These are phyloP conservation scores for Neocloeon triangulifer DNA, from an alignment of 1,140 invertebrate species.

Conservation along the genomic window DNA sequence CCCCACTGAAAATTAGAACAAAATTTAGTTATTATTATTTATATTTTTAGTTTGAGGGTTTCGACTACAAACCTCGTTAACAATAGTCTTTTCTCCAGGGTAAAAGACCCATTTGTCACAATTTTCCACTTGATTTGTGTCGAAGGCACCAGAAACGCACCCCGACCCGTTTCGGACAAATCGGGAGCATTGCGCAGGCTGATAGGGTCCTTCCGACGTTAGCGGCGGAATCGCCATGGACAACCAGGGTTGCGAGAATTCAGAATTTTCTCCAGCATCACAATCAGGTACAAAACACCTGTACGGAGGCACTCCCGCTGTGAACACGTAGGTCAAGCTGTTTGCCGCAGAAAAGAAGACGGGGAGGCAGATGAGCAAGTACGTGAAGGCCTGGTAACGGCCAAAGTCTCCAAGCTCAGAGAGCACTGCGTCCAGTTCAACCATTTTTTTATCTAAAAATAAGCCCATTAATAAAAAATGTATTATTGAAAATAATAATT, in stretches of 20 bases:
- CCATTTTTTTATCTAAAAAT: no score
- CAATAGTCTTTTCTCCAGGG: slow-evolving; percentile 23
- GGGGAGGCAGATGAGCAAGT: slow-evolving; percentile 28
- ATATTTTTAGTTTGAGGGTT: no score
- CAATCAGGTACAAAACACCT: slow-evolving; percentile 27
- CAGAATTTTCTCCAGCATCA: slow-evolving; percentile 14
- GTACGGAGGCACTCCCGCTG: slow-evolving; percentile 26
- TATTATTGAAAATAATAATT: no score
- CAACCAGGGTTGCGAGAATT: slow-evolving; percentile 20
- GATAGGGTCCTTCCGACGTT: slow-evolving; percentile 8
- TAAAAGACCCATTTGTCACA: slow-evolving; percentile 26
- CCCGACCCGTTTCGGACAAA: slow-evolving; percentile 4
- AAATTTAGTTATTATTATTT: slow-evolving; percentile 1
- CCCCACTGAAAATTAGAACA: slow-evolving; percentile 20
- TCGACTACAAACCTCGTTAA: slow-evolving; percentile 19
- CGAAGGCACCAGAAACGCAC: slow-evolving; percentile 13
- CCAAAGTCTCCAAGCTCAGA: slow-evolving; percentile 31
- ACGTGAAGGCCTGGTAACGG: slow-evolving; percentile 26
- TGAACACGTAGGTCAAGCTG: slow-evolving; percentile 33
- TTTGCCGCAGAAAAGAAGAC: slow-evolving; percentile 30
- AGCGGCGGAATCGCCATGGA: slow-evolving; percentile 19
- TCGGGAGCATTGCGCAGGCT: slow-evolving; percentile 10
- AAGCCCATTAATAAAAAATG: no score
- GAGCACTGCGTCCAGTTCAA: slow-evolving; percentile 30
- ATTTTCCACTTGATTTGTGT: slow-evolving; percentile 12